These are phyloP conservation scores for Dasysyrphus albostriatus DNA, from an alignment of 2,888 invertebrate species.

Conservation along the genomic window DNA sequence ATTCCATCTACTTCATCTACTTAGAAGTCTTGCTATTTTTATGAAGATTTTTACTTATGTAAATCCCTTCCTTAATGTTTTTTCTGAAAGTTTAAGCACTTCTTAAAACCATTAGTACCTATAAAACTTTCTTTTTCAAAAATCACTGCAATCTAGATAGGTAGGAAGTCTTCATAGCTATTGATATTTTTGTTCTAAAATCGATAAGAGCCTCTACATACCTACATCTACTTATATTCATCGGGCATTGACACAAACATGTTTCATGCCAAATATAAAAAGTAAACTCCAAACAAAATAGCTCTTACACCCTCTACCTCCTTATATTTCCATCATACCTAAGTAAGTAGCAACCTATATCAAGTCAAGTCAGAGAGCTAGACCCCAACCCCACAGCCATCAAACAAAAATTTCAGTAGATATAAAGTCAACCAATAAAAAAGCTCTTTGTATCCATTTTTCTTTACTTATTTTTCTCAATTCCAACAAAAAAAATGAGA, in stretches of 20 bases:
- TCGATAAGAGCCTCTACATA: not conserved
- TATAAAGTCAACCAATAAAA: conserved; percentile 23
- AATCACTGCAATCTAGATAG: too few relatives aligned
- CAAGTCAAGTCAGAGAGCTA: not conserved
- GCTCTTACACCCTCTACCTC: not conserved
- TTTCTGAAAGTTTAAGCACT: too few relatives aligned
- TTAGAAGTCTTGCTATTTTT: too few relatives aligned
- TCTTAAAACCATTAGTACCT: too few relatives aligned
- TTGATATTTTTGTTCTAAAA: not conserved
- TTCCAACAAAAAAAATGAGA: conserved; percentile 32
- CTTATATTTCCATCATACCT: not conserved
- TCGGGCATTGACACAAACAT: conserved; percentile 22
- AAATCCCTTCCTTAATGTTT: too few relatives aligned
- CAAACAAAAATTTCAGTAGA: not conserved
- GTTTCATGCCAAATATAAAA: conserved; percentile 10
- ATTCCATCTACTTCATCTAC: too few relatives aligned
- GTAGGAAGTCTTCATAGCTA: too few relatives aligned
- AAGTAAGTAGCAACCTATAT: not conserved
- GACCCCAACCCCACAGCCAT: not conserved
- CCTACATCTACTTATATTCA: not conserved
- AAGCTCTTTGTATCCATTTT: conserved; percentile 21
- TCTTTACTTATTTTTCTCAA: conserved; percentile 31
- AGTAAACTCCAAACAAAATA: not conserved
- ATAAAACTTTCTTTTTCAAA: too few relatives aligned
- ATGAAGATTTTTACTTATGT: too few relatives aligned